These are phyloP conservation scores for Spea hammondii DNA, from an alignment of 2,797 vertebrate species.

Conservation along the genomic window DNA sequence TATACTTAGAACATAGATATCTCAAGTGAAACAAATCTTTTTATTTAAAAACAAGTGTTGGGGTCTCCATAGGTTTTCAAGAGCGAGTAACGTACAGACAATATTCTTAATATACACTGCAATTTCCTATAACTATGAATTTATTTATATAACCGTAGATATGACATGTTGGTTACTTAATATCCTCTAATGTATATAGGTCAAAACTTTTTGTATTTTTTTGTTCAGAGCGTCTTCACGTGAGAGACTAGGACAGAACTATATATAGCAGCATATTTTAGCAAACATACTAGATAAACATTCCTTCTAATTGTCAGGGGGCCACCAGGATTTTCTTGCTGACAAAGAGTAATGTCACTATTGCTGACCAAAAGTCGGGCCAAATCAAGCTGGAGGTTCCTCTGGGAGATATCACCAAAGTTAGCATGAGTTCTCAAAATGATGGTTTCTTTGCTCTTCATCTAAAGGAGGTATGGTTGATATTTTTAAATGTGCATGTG, in stretches of 20 bases:
- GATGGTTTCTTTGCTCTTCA: slow-evolving; percentile 94
- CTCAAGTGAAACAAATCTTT: no score
- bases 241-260: background rate
- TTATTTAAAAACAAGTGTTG: no score
- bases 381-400: slow-evolving; percentile 92
- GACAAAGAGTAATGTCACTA: slow-evolving; percentile 87
- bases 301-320: slow-evolving; percentile 67
- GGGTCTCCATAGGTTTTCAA: no score
- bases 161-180: background rate
- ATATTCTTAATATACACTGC: no score
- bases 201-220: background rate
- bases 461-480: slow-evolving; percentile 84
- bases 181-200: background rate
- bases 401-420: slow-evolving; percentile 85
- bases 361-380: slow-evolving; percentile 96
- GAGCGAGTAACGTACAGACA: no score
- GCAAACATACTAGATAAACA: background rate
- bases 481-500: background rate
- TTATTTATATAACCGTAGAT: no score
- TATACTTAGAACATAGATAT: no score
- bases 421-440: slow-evolving; percentile 90
- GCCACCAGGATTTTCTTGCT: slow-evolving; percentile 89
- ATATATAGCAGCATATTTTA: background rate
- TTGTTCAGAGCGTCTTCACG: background rate
- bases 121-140: no score